phyloP scores from a whole-genome alignment of 1,140 invertebrate genomes.

The Oryzaephilus surinamensis region DNA sequence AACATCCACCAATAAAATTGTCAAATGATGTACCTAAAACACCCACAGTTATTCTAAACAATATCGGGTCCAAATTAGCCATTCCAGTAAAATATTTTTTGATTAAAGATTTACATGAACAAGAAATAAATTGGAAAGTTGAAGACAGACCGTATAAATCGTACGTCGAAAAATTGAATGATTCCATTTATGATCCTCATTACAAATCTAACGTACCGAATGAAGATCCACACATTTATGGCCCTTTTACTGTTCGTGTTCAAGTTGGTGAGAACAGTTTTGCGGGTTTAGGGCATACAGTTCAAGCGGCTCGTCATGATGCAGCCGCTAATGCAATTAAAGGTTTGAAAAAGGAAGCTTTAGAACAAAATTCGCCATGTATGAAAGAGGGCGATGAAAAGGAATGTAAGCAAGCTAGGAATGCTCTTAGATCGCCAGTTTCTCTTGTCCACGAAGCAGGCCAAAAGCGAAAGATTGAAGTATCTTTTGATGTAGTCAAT shows the following conservation, averaged over 20 bases:
- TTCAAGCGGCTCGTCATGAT: slow-evolving; percentile 25
- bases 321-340: slow-evolving; percentile 24
- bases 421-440: slow-evolving; percentile 24
- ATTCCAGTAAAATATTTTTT: slow-evolving; percentile 17
- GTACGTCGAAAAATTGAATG: slow-evolving; percentile 21
- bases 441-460: slow-evolving; percentile 23
- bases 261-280: slow-evolving; percentile 19
- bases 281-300: slow-evolving; percentile 20
- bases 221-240: slow-evolving; percentile 5
- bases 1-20: slow-evolving; percentile 17
- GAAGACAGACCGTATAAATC: slow-evolving; percentile 9
- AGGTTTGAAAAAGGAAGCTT: slow-evolving; percentile 1
- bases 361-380: neutral
- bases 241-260: slow-evolving; percentile 23
- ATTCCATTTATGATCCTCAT: slow-evolving; percentile 9
- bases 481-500: slow-evolving; percentile 22
- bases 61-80: slow-evolving; percentile 24
- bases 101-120: slow-evolving; percentile 1
- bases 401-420: slow-evolving; percentile 17
- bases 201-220: too few species aligned
- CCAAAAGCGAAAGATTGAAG: slow-evolving; percentile 15
- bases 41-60: slow-evolving; percentile 26
- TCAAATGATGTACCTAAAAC: slow-evolving; percentile 15
- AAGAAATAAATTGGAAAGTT: neutral
- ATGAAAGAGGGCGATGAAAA: slow-evolving; percentile 5